phyloP scores from a whole-genome alignment of 1,140 invertebrate genomes.

The Neodiprion fabricii region DNA sequence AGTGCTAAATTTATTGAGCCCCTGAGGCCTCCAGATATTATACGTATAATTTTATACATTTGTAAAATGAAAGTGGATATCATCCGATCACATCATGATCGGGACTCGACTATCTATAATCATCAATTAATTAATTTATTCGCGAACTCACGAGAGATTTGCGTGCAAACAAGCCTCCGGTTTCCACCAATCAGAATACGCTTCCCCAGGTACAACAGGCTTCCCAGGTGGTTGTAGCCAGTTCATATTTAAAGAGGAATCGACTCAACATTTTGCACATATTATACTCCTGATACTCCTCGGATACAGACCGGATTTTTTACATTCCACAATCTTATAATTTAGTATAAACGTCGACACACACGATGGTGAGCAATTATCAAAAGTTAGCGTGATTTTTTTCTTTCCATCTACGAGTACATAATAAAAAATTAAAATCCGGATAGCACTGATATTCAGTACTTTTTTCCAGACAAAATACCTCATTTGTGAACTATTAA shows the following conservation, averaged over 20 bases:
- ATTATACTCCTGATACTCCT: neutral
- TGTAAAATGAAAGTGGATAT: conserved; percentile 17
- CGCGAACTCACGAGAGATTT: neutral
- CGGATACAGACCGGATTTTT: neutral
- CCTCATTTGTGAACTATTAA: too few species aligned
- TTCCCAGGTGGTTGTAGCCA: too few species aligned
- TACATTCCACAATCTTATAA: too few species aligned
- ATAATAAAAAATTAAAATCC: too few species aligned
- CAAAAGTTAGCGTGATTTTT: too few species aligned
- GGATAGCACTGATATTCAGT: too few species aligned
- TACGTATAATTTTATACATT: too few species aligned
- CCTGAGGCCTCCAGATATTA: too few species aligned
- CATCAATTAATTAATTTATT: conserved; percentile 22
- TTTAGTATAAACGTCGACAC: neutral
- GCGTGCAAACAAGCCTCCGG: conserved; percentile 42
- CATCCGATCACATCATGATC: conserved; percentile 30
- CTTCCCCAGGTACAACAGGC: too few species aligned
- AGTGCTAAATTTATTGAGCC: too few species aligned
- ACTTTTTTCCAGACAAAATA: too few species aligned
- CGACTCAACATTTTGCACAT: neutral
- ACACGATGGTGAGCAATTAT: neutral
- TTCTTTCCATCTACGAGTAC: too few species aligned
- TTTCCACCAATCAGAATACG: conserved; percentile 33
- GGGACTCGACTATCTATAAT: neutral
- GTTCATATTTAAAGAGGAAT: conserved; percentile 11